phyloP scores from a whole-genome alignment of 2,797 vertebrate species.

The Melanotaenia boesemani region DNA sequence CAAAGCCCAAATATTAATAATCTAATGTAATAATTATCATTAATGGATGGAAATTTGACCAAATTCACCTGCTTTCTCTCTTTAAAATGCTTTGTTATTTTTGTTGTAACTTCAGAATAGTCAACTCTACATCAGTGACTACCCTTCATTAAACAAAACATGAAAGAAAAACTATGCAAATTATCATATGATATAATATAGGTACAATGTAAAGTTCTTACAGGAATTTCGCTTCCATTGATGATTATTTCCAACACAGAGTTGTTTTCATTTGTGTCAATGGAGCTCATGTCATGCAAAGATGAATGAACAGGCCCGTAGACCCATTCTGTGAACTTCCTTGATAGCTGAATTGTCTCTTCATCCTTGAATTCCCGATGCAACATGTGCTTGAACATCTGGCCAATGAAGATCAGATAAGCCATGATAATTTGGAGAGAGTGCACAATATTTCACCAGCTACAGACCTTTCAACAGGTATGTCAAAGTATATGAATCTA shows the following conservation, averaged over 20 bases:
- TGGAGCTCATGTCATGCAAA: conserved; percentile 88
- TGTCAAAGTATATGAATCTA: neutral
- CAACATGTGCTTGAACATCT: conserved; percentile 92
- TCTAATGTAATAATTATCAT: no score
- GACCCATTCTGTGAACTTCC: conserved; percentile 93
- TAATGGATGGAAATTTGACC: no score
- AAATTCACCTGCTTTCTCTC: no score
- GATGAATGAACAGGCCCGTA: conserved; percentile 92
- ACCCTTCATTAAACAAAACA: no score
- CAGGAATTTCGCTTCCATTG: conserved; percentile 88
- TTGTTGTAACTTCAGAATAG: no score
- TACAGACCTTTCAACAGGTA: neutral
- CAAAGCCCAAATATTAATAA: no score
- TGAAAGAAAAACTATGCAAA: no score
- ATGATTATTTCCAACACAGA: conserved; percentile 91
- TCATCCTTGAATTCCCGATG: conserved; percentile 88
- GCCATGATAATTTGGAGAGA: neutral
- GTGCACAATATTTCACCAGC: neutral
- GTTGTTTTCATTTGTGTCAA: conserved; percentile 89
- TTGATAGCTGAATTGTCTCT: conserved; percentile 86
- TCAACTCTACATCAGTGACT: no score
- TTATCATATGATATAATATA: no score
- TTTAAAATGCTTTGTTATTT: no score
- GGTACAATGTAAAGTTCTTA: conserved; percentile 63
- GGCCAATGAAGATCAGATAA: conserved; percentile 18